Base-by-base conservation (phyloP, 2,888 invertebrate genomes). In the Drosophila infuscata region DNA sequence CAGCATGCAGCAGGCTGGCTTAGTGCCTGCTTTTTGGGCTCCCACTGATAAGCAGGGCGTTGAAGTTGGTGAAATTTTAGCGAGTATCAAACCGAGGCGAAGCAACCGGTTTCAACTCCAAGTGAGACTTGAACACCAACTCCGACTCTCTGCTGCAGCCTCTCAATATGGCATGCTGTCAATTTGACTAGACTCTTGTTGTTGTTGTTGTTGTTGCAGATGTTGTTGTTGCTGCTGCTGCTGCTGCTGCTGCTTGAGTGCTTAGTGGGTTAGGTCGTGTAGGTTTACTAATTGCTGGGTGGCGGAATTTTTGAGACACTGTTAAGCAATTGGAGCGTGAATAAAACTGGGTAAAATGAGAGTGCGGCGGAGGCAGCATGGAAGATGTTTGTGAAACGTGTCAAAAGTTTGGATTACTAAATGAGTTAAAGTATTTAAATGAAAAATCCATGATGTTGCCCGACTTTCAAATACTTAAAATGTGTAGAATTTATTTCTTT, bases 231-330 rank as follows among this genome's bases (percentile, higher is more conserved):
- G 53, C 20, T 57, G 69, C 2, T 54, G 74, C n/a, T 64, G 76
- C 11, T 62, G 72, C 15, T 62, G 75, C 41, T 70, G 78, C 52
- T 76, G 76, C 69, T 76, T 80, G 78, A 79, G 81, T 72, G 61
- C 81, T 81, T 82, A 87, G 89, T 85, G 89, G 85, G 88, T 82
- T 89, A 85, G 89, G 85, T 85, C 88, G 88, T 84, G 89, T 89
- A 80, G 89, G 88, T 82, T 74, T 76, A 78, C 89, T 85, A 85
- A 85, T 85, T 85, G 89, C 88, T 84, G 88, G 84, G 88, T 89
- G 89, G 89, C 84, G 59, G 69, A 87, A 81, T 72, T 88, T 83
- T 76, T 81, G 82, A 88, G 71, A 72, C 89, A 79, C 81, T 86
- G 71, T 36, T 57, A 53, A 79, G 76, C 84, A 84, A 88, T 81